Conservation (phyloP, 2,888 invertebrate species). For the Dolomedes plantarius region DNA sequence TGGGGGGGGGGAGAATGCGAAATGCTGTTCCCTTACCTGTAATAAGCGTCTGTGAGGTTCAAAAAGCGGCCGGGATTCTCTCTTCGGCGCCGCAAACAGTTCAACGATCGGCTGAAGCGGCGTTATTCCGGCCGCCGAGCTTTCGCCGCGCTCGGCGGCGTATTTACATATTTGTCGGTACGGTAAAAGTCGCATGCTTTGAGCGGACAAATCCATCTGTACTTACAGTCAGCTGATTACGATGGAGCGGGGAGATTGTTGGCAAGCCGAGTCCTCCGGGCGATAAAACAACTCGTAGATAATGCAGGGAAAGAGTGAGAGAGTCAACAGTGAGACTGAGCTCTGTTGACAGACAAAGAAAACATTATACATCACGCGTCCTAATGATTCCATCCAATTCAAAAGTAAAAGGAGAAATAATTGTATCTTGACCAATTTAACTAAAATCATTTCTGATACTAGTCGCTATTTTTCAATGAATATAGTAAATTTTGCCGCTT, state of each 20-base stretch:
- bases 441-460: too few relatives aligned
- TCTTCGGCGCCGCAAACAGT: not conserved
- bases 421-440: not conserved
- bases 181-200: slow-evolving; percentile 60
- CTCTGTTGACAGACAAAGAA: slow-evolving; percentile 55
- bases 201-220: slow-evolving; percentile 57
- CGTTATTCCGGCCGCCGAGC: not conserved
- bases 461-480: too few relatives aligned
- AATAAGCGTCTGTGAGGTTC: too few relatives aligned
- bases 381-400: slow-evolving; percentile 58
- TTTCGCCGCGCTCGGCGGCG: not conserved
- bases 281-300: slow-evolving; percentile 68
- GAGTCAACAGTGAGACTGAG: slow-evolving; percentile 48
- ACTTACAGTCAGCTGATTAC: slow-evolving; percentile 65
- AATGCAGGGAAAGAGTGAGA: slow-evolving; percentile 37
- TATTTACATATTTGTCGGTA: slow-evolving; percentile 62
- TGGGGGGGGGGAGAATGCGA: not conserved
- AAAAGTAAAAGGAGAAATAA: too few relatives aligned
- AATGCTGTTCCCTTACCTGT: not conserved
- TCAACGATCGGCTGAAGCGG: not conserved
- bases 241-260: slow-evolving; percentile 43
- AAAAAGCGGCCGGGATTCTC: too few relatives aligned
- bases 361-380: slow-evolving; percentile 36
- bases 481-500: too few relatives aligned
- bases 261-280: slow-evolving; percentile 40